phyloP scores from a whole-genome alignment of 2,113 vertebrate genomes.

The Athene noctua region DNA sequence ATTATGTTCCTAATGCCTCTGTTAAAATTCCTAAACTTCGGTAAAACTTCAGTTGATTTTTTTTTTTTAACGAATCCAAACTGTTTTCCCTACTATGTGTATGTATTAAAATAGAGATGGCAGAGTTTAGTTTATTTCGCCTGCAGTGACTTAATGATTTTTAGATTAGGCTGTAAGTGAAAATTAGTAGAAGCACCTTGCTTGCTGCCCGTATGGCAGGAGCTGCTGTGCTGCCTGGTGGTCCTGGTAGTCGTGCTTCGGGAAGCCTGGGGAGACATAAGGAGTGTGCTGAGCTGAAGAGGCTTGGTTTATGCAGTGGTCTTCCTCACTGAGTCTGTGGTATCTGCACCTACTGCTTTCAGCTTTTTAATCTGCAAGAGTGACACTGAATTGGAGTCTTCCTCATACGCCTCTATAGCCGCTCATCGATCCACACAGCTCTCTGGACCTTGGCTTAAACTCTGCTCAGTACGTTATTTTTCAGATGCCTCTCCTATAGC shows the following conservation, averaged over 20 bases:
- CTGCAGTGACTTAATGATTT: not conserved
- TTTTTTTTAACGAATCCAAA: not conserved
- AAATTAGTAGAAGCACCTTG: not conserved
- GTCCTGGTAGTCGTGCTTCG: not conserved
- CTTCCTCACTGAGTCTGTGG: rapidly evolving
- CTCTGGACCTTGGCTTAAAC: not conserved
- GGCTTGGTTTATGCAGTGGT: not conserved
- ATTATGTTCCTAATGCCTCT: not conserved
- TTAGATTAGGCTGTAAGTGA: not conserved
- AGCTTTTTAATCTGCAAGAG: not conserved
- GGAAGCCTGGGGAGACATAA: not conserved
- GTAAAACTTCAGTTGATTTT: not conserved
- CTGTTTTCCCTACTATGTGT: not conserved
- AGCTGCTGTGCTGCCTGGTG: not conserved
- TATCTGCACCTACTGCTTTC: not conserved
- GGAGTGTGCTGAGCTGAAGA: rapidly evolving
- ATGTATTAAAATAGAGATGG: not conserved
- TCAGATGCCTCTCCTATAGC: not conserved
- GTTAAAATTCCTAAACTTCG: not conserved
- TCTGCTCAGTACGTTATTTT: not conserved
- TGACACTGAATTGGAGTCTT: rapidly evolving
- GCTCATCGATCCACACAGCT: not conserved
- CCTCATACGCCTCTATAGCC: rapidly evolving
- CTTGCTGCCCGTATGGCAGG: not conserved
- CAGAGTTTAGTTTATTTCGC: not conserved